These are phyloP conservation scores for Agrenia bidenticulata DNA, from an alignment of 2,888 invertebrate species.

Conservation along the genomic window DNA sequence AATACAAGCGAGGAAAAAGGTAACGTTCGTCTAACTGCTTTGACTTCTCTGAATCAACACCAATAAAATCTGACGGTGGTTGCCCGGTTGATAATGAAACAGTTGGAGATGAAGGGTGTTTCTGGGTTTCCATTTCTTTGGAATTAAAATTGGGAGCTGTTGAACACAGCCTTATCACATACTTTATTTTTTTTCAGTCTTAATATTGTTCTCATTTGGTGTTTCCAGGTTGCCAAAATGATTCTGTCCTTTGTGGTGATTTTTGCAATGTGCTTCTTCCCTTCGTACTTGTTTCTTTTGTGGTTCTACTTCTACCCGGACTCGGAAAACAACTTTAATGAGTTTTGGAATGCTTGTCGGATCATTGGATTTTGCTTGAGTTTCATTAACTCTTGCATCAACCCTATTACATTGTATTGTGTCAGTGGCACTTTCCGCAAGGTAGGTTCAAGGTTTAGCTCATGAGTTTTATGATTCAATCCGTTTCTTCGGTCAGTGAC, in stretches of 20 bases:
- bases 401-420: conserved; percentile 89
- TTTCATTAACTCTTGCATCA: conserved; percentile 88
- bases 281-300: conserved; percentile 77
- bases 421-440: conserved; percentile 89
- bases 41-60: no score
- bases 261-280: conserved; percentile 80
- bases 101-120: no score
- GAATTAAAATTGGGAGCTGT: no score
- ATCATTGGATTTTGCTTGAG: conserved; percentile 81
- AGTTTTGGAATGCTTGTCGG: conserved; percentile 74
- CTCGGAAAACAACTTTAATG: conserved; percentile 64
- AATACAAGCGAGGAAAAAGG: conserved; percentile 66
- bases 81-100: neutral
- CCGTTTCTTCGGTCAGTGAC: no score
- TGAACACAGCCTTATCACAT: no score
- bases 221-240: conserved; percentile 67
- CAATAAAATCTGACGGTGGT: no score
- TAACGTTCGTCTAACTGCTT: conserved; percentile 4
- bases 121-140: no score
- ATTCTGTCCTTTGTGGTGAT: conserved; percentile 85
- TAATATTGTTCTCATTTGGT: no score
- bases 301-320: conserved; percentile 79
- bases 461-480: no score
- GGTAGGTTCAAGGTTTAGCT: conserved; percentile 49
- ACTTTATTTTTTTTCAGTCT: no score